Conservation (phyloP, 2,113 vertebrate species). For the Bos indicus region DNA sequence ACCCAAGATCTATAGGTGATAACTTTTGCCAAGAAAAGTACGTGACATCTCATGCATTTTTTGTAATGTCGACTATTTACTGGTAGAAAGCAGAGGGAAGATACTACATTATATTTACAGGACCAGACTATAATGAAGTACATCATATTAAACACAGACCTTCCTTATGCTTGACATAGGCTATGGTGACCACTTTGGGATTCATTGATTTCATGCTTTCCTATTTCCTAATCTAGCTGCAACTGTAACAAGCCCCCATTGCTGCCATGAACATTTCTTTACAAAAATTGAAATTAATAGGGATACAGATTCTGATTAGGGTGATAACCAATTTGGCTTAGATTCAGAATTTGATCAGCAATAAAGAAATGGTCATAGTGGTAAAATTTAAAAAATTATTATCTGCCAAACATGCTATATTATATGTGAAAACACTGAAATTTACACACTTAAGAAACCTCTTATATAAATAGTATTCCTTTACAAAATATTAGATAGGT, state of each 20-base stretch:
- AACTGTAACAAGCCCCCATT: neutral
- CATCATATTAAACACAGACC: neutral
- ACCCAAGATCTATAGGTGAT: neutral
- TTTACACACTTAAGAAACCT: neutral
- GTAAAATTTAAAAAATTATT: neutral
- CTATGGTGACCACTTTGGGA: neutral
- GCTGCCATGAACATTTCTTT: neutral
- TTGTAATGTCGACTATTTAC: neutral
- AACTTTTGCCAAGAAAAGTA: neutral
- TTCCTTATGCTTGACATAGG: neutral
- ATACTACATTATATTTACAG: neutral
- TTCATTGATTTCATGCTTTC: neutral
- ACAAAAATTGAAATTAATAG: neutral
- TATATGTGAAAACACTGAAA: neutral
- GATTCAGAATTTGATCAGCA: neutral
- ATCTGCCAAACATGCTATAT: neutral
- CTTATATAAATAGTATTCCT: neutral
- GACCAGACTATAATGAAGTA: neutral
- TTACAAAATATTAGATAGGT: neutral
- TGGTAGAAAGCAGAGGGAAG: neutral
- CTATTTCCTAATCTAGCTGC: neutral
- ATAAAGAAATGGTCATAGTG: neutral
- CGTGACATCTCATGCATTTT: neutral
- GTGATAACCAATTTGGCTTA: neutral
- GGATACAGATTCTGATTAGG: neutral